phyloP scores from a whole-genome alignment of 2,113 vertebrate genomes.

The Phrynosoma platyrhinos region DNA sequence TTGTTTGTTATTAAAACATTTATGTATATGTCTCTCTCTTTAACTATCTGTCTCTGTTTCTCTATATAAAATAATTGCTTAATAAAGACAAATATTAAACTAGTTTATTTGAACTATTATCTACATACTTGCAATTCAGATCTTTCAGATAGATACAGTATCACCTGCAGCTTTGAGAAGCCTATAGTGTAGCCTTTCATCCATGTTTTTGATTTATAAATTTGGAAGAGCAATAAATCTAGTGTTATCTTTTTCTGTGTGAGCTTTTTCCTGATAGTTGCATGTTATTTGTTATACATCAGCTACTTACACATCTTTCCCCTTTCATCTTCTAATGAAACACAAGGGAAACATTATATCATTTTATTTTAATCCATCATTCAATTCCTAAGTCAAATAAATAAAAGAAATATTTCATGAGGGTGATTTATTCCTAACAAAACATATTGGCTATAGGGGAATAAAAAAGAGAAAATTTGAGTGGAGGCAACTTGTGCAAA shows the following conservation, averaged over 20 bases:
- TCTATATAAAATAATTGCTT: neutral
- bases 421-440: no score
- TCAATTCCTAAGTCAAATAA: no score
- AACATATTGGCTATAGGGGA: neutral
- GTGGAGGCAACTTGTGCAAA: neutral
- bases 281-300: neutral
- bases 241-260: neutral
- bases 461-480: neutral
- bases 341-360: no score
- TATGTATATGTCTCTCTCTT: no score
- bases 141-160: no score
- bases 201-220: neutral
- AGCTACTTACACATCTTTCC: neutral
- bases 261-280: neutral
- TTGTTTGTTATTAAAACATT: no score
- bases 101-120: neutral
- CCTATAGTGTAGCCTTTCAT: neutral
- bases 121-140: neutral
- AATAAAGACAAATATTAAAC: neutral
- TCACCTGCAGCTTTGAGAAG: neutral
- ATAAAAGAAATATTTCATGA: no score
- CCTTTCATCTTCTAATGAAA: no score
- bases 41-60: no score
- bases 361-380: no score
- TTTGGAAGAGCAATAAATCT: no score